Evolutionary conservation across 1,140 invertebrate species (phyloP).

Genomic region (Conus betulinus): DNA sequence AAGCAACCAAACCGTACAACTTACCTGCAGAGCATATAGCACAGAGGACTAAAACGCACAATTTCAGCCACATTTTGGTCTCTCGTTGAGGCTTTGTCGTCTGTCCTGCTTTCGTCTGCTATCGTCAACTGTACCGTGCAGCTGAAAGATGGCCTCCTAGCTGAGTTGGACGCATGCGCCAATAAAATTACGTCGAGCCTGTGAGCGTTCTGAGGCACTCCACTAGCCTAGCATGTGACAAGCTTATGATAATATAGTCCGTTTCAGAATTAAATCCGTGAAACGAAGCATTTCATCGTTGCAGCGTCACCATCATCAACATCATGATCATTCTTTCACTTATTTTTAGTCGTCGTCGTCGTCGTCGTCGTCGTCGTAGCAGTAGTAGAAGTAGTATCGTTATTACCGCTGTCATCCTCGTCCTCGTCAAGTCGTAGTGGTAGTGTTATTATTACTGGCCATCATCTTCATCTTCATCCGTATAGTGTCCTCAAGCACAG

Average conservation of each 20-base stretch:
- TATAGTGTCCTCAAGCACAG: too few species aligned
- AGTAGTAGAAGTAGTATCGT: not conserved
- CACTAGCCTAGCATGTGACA: not conserved
- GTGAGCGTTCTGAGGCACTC: not conserved
- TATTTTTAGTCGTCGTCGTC: too few species aligned
- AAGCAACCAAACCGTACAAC: not conserved
- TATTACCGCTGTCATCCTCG: not conserved
- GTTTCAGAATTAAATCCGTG: not conserved
- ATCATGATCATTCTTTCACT: too few species aligned
- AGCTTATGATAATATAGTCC: not conserved
- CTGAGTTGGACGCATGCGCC: not conserved
- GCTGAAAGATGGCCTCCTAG: not conserved
- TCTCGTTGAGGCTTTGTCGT: not conserved
- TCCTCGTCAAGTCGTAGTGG: too few species aligned
- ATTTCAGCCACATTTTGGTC: slow-evolving; percentile 4
- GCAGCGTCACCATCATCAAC: too few species aligned
- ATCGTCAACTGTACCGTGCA: not conserved
- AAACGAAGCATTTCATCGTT: too few species aligned
- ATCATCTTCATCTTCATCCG: too few species aligned
- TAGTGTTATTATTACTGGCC: not conserved
- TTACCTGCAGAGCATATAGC: not conserved
- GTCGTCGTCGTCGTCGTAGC: too few species aligned
- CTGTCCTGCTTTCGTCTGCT: not conserved
- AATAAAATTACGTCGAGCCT: not conserved
- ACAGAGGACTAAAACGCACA: not conserved